Percentiles rank a stretch among this genome's conserved stretches.
phyloP scores from a whole-genome alignment of 2,113 vertebrate genomes.

The Corapipo altera region DNA sequence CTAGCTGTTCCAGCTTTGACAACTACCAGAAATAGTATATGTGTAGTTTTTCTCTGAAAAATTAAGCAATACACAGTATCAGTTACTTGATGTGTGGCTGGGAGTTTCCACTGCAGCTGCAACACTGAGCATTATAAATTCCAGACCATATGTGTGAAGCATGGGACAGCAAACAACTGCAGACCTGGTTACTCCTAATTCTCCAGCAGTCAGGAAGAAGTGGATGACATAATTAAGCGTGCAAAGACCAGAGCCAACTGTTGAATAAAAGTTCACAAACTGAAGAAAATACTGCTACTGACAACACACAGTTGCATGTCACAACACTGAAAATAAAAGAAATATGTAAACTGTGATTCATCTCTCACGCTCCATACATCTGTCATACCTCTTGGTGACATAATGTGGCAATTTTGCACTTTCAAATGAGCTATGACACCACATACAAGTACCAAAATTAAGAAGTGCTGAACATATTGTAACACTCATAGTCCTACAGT shows the following conservation, averaged over 20 bases:
- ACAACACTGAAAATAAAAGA: neutral
- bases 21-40: rapidly evolving
- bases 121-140: neutral
- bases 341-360: neutral
- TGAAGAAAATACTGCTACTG: neutral
- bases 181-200: neutral
- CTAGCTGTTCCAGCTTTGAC: neutral
- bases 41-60: neutral
- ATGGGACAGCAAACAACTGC: neutral
- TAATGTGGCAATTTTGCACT: neutral
- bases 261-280: neutral
- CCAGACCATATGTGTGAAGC: rapidly evolving
- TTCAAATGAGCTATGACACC: neutral
- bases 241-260: neutral
- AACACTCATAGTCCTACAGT: neutral
- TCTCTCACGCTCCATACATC: neutral
- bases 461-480: neutral
- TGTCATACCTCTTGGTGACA: neutral
- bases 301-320: rapidly evolving
- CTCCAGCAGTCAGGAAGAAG: neutral
- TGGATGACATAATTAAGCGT: neutral
- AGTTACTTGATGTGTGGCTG: neutral
- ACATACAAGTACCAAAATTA: rapidly evolving
- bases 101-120: neutral
- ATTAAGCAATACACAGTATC: neutral